phyloP scores from a whole-genome alignment of 2,797 vertebrate genomes.

The Propithecus deckenii region DNA sequence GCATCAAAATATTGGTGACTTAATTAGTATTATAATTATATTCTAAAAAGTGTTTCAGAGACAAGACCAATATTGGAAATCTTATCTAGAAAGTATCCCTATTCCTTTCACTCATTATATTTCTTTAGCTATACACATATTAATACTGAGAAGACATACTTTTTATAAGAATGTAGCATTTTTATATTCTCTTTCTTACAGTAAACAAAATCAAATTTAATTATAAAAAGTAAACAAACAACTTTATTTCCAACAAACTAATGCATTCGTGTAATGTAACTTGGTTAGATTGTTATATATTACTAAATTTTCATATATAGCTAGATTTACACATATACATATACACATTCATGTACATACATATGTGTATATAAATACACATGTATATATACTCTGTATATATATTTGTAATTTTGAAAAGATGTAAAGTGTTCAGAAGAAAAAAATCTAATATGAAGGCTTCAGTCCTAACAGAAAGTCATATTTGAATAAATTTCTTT shows the following conservation, averaged over 20 bases:
- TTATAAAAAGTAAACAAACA: neutral
- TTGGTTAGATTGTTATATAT: neutral
- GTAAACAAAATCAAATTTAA: neutral
- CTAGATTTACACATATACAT: neutral
- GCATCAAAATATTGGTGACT: neutral
- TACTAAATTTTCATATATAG: neutral
- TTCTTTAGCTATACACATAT: neutral
- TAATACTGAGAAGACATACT: neutral
- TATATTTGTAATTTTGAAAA: neutral
- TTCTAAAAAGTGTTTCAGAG: neutral
- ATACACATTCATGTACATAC: neutral
- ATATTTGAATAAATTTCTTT: neutral
- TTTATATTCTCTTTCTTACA: neutral
- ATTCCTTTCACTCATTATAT: neutral
- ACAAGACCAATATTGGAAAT: neutral
- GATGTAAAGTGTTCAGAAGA: neutral
- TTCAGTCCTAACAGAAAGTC: neutral
- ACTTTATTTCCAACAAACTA: neutral
- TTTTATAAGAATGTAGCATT: neutral
- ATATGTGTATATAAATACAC: neutral
- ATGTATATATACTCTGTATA: neutral
- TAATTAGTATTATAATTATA: neutral
- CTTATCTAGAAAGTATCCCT: neutral
- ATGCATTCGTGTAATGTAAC: neutral
- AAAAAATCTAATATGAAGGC: neutral